Evolutionary conservation across 2,888 invertebrate genomes (phyloP), one percentile per base, ranked within the genome.

Genomic region (Agonopterix arenella): DNA sequence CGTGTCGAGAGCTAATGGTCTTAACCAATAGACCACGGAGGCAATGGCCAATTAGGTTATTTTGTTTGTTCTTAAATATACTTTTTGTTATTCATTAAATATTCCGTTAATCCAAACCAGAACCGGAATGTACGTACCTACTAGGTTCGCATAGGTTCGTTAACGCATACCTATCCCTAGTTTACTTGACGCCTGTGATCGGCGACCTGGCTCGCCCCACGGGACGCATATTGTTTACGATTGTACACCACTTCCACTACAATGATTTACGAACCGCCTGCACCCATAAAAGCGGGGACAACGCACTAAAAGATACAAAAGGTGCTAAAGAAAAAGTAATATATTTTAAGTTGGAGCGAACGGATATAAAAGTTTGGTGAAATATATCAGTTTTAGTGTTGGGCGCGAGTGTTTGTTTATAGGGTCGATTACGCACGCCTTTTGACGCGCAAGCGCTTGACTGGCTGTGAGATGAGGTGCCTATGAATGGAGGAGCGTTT

Each of bases 271-370:
- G 83, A 80, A 80, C 84, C 75, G 79, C 72, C 79, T 81, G 78
- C 77, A 66, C 73, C 73, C 84, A 84, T 88, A 88, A 89, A 89
- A 84, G 76, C 73, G 76, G 81, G 84, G 88, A 85, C 84, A 84
- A 80, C 79, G 78, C 77, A 83, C 83, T 84, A 85, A 86, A 88
- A 89, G 81, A 83, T 80, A 88, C 88, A 88, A 89, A 89, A 88
- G 88, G 86, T 86, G 85, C 85, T 89, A 85, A 85, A 86, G 85
- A 88, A 88, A 79, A 84, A 79, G 84, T 83, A 80, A 86, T 85
- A 88, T 86, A 85, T 86, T 88, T 81, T 73, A 84, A 85, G 84
- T 84, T 79, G 70, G 76, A 80, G 75, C 71, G 79, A 81, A 84
- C 79, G 79, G 78, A 80, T 84, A 86, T 86, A 86, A 89, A 85